Base-by-base conservation (phyloP, 2,113 vertebrate genomes). In the Plotosus lineatus region DNA sequence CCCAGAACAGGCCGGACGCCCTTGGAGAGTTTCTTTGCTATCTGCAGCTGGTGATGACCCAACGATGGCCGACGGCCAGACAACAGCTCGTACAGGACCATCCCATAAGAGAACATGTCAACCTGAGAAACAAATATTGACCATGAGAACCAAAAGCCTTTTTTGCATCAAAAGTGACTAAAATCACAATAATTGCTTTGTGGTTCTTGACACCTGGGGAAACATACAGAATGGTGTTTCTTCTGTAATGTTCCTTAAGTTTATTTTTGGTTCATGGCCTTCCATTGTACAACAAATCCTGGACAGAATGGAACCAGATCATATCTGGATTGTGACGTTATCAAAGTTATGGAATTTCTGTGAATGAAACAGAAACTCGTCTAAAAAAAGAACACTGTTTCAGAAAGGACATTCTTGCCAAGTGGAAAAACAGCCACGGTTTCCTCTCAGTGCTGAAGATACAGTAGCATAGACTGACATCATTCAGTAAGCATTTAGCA, bases 61-160 rank as follows among this genome's bases (percentile, higher is more conserved):
- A 98, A 89, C 0, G 89, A 92, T 0, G 98, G 98, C 51, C 98
- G 86, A 48, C 92, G 94, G 4, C 97, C 98, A 0, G 97, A 96
- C 53, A 99, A 89, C 83, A 99, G 87, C 90, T 99, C 98, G 0
- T 97, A 99, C 0, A 98, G 89, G 42, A 99, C 96, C 98, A 99
- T 99, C 0, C 97, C 98, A 0, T 96, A 99, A 0, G 97, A 99
- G 89, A 99, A 99, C 95, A 99, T 96, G 88, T 99, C 98, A 33
- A 99, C 98, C 98, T 99, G 26, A 31, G 78, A 51, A 10, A 55
- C n/a, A 78, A 31, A 26, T 9, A 40, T 23, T 17, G 33, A 38
- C 44, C 42, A 46, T 53, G 10, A 17, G 63, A 3, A n/a, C 9
- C 11, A 21, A 40, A 40, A 40, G 36, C 36, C 38, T 66, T 40